A percentile compares a stretch with the other conserved stretches of the same genome.
These are phyloP conservation scores for Oreochromis aureus DNA, from an alignment of 2,113 vertebrate genomes.

Conservation along the genomic window DNA sequence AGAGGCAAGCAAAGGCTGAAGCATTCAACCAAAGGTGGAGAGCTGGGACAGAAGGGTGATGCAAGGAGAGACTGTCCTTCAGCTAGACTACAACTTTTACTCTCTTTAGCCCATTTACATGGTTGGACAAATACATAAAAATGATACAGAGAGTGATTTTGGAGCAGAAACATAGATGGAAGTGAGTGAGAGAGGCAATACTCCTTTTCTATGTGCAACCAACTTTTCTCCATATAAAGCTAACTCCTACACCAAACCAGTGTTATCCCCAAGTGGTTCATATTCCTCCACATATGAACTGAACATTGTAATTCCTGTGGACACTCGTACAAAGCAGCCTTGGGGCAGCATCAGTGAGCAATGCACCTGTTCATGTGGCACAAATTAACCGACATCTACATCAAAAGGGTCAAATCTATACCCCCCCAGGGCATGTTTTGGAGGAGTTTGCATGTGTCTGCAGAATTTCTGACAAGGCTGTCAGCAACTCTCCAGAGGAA, in stretches of 20 bases:
- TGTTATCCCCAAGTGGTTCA: not conserved
- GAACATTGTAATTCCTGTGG: not conserved
- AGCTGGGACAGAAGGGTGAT: not conserved
- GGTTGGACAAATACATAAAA: not conserved
- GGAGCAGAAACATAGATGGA: not conserved
- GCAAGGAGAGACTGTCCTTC: not conserved
- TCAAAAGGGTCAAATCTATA: conserved; percentile 33
- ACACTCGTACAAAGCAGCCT: not conserved
- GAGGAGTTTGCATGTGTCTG: conserved; percentile 14
- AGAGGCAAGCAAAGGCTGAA: not conserved
- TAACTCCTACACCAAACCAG: not conserved
- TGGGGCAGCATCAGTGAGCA: not conserved
- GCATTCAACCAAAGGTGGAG: conserved; percentile 25
- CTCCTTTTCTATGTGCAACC: not conserved
- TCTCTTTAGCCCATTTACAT: not conserved
- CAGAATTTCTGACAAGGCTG: conserved; percentile 30
- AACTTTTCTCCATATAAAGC: not conserved
- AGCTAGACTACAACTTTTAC: not conserved
- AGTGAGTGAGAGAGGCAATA: not conserved
- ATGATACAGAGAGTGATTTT: not conserved
- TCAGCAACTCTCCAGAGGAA: not conserved
- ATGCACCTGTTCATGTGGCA: not conserved
- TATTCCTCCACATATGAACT: not conserved
- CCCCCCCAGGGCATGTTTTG: not conserved
- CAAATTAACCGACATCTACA: not conserved